These are phyloP conservation scores for Papilio glaucus DNA, from an alignment of 1,140 invertebrate species.

Conservation along the genomic window DNA sequence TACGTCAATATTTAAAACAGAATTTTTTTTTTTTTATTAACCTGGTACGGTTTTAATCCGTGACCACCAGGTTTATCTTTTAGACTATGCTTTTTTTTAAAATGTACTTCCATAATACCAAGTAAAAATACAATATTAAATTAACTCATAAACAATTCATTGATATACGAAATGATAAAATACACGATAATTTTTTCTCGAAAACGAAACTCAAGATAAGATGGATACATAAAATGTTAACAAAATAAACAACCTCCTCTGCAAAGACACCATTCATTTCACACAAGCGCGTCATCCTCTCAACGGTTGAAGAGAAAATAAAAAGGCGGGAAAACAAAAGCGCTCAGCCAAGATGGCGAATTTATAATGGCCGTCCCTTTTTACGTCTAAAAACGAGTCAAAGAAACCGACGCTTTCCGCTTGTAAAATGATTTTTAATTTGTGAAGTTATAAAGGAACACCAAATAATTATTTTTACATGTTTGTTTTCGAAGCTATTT, in stretches of 20 bases:
- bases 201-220: background rate
- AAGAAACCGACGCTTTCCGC: slow-evolving; percentile 9
- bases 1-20: too few species aligned
- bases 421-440: background rate
- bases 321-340: slow-evolving; percentile 25
- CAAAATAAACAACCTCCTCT: slow-evolving; percentile 19
- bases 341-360: slow-evolving; percentile 27
- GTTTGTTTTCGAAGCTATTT: background rate
- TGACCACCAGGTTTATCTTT: too few species aligned
- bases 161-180: background rate
- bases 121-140: too few species aligned
- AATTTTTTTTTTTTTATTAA: too few species aligned
- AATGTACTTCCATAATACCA: too few species aligned
- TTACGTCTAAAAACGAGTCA: background rate
- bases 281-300: slow-evolving; percentile 29
- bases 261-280: slow-evolving; percentile 9
- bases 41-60: too few species aligned
- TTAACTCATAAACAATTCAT: too few species aligned
- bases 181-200: background rate
- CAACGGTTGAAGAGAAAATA: slow-evolving; percentile 22
- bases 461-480: background rate
- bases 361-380: slow-evolving; percentile 22
- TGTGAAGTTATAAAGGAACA: background rate
- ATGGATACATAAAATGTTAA: background rate
- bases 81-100: too few species aligned